Evolutionary conservation across 2,888 invertebrate species (phyloP).

Genomic region (Andrena fulva): DNA sequence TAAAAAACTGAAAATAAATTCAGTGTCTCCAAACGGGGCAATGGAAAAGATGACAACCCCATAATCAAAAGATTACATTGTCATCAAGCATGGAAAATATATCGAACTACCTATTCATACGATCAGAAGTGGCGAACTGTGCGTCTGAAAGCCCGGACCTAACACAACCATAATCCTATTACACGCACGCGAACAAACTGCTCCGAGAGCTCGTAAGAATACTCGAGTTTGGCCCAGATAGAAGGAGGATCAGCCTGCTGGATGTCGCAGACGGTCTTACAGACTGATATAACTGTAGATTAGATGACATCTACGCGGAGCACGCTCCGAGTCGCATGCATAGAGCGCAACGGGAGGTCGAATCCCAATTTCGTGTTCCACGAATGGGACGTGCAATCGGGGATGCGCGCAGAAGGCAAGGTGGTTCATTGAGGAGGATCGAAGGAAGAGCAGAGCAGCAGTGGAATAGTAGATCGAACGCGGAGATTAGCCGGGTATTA

Average conservation of each 20-base stretch:
- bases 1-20: too few relatives aligned
- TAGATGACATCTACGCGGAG: conserved; percentile 50
- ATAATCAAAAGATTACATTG: too few relatives aligned
- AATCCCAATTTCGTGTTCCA: conserved; percentile 60
- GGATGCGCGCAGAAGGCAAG: neutral
- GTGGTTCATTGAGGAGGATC: conserved; percentile 44
- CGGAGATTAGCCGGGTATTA: conserved; percentile 68
- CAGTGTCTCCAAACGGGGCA: too few relatives aligned
- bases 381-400: conserved; percentile 43
- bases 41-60: too few relatives aligned
- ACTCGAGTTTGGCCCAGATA: conserved; percentile 37
- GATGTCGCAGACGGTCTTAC: conserved; percentile 26
- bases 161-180: conserved; percentile 49
- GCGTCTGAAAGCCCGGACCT: neutral
- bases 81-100: neutral
- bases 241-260: conserved; percentile 38
- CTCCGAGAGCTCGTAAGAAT: conserved; percentile 8
- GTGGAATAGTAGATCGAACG: conserved; percentile 63
- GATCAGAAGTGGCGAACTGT: neutral
- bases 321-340: conserved; percentile 41
- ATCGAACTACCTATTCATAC: neutral
- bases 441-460: conserved; percentile 11
- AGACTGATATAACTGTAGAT: conserved; percentile 48
- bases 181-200: conserved; percentile 43
- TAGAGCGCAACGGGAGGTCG: conserved; percentile 62